Evolutionary conservation across 2,113 vertebrate genomes (phyloP), one percentile per base, ranked within the genome.

Genomic region (Poeciliopsis retropinna): DNA sequence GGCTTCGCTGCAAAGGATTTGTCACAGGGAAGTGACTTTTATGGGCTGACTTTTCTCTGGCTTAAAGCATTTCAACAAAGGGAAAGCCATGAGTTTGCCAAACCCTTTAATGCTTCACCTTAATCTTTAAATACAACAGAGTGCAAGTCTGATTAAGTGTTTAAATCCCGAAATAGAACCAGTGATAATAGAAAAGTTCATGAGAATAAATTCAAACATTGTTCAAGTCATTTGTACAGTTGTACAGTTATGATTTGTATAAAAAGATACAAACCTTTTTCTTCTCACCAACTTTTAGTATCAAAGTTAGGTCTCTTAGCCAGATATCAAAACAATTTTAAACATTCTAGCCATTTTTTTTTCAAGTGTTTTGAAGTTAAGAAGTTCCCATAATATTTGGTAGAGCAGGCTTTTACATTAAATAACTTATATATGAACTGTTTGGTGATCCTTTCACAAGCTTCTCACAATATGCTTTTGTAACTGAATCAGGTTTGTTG

Each of bases 1-100:
- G 86, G 73, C 68, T 77, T 75, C 27, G 15, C 72, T 73, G 64
- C 66, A 72, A 84, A 67, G 76, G 77, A 72, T 72, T 79, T 76
- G 88, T 87, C 87, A 81, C 63, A 68, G 47, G 79, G 72, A 76
- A 81, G 84, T 61, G 32, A 22, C 44, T 88, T 87, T 88, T 75
- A 86, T 37, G 71, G 83, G 71, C 78, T 77, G 85, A 76, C 74
- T 75, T 77, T 67, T 73, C 57, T 72, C 68, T 72, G 80, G 72
- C 85, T 86, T 70, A 44, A 88, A 34, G 64, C 37, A 75, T 19
- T 31, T 12, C 34, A 61, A 77, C 69, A 63, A 70, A 62, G 64
- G n/a, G 54, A 72, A 64, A 78, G 29, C 60, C 39, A 69, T 41
- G 5, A 69, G 29, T 54, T 70, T 57, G 41, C 60, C 64, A 25